Conservation (phyloP, 2,113 vertebrate species). For the Pedionomus torquatus region DNA sequence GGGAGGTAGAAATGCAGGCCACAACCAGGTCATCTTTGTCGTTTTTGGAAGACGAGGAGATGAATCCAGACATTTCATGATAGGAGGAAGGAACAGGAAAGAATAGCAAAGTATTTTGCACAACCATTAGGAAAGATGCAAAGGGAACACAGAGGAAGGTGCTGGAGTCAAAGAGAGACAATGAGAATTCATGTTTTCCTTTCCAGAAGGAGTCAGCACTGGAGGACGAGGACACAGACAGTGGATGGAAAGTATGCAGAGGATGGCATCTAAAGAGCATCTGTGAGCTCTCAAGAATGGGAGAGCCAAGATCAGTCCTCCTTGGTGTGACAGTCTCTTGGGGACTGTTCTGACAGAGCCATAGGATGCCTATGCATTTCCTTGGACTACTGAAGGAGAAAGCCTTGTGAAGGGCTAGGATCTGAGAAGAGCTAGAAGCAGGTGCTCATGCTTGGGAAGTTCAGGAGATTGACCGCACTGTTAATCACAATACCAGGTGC, state of each 20-base stretch:
- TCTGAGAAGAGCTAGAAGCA: constrained; percentile 22
- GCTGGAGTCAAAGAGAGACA: background rate
- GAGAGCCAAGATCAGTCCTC: background rate
- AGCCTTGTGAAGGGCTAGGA: background rate
- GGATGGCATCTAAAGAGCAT: background rate
- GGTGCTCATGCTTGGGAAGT: constrained; percentile 12
- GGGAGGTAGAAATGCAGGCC: background rate
- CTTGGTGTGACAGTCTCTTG: background rate
- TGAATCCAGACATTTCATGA: background rate
- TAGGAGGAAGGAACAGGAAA: background rate
- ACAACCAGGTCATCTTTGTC: background rate
- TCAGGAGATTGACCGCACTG: constrained; percentile 25
- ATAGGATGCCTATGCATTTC: background rate
- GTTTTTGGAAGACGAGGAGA: background rate
- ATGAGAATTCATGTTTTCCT: fast-evolving
- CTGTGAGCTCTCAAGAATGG: background rate
- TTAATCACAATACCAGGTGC: constrained; percentile 64
- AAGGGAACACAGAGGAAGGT: background rate
- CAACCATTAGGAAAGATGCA: background rate
- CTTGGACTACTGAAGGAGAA: constrained; percentile 7
- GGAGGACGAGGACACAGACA: background rate
- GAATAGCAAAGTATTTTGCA: background rate
- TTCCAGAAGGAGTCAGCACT: background rate
- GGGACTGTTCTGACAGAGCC: background rate
- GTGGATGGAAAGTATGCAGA: background rate